phyloP scores from a whole-genome alignment of 2,888 invertebrate genomes.

The Platypus cylindrus region DNA sequence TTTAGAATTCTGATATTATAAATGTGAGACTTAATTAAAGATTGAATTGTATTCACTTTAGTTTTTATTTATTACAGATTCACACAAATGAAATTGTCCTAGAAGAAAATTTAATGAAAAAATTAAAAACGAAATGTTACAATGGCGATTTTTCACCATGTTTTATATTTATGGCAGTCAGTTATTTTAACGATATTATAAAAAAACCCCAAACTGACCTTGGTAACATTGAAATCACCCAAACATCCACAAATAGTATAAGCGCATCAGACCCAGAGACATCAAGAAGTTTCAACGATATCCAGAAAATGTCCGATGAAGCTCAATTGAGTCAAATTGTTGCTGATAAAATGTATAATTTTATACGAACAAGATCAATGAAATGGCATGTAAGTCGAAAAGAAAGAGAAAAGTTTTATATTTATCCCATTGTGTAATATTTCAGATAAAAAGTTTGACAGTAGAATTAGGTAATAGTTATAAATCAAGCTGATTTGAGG shows the following conservation, averaged over 20 bases:
- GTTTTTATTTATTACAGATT: constrained; percentile 35
- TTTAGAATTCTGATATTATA: no score
- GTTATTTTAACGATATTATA: constrained; percentile 69
- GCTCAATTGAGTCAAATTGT: constrained; percentile 49
- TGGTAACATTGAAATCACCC: constrained; percentile 62
- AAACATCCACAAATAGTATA: constrained; percentile 40
- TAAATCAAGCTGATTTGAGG: no score
- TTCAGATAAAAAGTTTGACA: no score
- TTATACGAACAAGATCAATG: constrained; percentile 61
- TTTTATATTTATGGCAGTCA: constrained; percentile 68
- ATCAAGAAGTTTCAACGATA: constrained; percentile 29
- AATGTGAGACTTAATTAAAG: no score
- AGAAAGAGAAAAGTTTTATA: no score
- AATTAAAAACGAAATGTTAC: constrained; percentile 64
- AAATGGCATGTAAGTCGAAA: constrained; percentile 55
- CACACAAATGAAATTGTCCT: constrained; percentile 32
- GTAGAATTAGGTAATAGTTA: no score
- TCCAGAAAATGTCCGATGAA: constrained; percentile 39
- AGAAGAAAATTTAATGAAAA: constrained; percentile 62
- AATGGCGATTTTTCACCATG: constrained; percentile 69
- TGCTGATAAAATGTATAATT: constrained; percentile 62
- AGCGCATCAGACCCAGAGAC: constrained; percentile 34
- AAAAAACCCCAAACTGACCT: constrained; percentile 69
- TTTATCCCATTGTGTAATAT: no score
- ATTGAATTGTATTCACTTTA: background rate